Conservation (phyloP, 2,797 vertebrate species). For the Pempheris klunzingeri region DNA sequence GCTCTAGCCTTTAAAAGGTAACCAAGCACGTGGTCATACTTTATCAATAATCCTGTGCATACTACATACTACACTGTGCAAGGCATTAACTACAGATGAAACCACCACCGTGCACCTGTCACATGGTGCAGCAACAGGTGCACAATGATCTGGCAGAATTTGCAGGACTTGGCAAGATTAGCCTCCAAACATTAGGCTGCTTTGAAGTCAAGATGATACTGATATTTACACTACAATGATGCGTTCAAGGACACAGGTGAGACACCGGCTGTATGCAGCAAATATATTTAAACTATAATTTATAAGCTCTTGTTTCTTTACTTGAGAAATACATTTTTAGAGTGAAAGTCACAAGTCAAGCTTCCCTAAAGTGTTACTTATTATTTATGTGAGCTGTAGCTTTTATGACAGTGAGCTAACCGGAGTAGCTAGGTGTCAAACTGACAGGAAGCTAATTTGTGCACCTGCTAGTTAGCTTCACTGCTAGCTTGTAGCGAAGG, state of each 20-base stretch:
- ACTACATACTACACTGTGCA: too few species aligned
- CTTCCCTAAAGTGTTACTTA: not conserved
- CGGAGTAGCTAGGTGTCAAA: not conserved
- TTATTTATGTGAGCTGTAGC: too few species aligned
- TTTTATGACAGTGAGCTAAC: too few species aligned
- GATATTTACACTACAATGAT: not conserved
- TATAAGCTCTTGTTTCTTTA: not conserved
- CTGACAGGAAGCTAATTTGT: not conserved
- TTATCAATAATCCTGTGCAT: too few species aligned
- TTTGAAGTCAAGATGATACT: not conserved
- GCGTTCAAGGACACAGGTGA: conserved; percentile 40
- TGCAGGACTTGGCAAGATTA: too few species aligned
- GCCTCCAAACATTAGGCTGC: not conserved
- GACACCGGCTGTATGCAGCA: not conserved
- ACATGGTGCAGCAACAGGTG: too few species aligned
- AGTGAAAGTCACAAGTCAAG: not conserved
- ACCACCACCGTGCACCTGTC: too few species aligned
- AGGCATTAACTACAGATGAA: not conserved
- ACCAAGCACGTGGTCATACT: too few species aligned
- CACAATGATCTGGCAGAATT: not conserved
- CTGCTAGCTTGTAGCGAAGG: conserved; percentile 66
- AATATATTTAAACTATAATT: rapidly evolving
- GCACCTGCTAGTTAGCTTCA: conserved; percentile 32
- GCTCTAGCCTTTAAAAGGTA: not conserved
- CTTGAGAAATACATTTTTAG: rapidly evolving